Conservation (phyloP, 1,140 invertebrate species). For the Caenorhabditis latens region DNA sequence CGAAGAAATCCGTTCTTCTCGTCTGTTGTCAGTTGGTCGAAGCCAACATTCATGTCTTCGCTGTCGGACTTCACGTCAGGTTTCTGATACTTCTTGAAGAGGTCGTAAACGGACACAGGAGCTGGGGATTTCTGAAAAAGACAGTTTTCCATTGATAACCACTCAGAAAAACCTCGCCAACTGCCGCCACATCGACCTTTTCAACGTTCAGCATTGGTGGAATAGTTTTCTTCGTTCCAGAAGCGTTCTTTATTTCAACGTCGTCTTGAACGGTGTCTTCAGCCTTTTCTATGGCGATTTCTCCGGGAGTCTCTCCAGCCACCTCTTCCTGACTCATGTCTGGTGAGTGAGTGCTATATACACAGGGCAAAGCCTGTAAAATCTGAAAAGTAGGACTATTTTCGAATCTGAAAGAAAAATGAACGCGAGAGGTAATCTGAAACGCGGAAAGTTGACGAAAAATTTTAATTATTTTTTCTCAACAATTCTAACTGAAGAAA, state of each 20-base stretch:
- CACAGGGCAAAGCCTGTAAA: background rate
- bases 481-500: too few relatives aligned
- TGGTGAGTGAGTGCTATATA: slow-evolving; percentile 31
- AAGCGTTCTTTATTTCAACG: background rate
- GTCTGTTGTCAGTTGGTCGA: slow-evolving; percentile 13
- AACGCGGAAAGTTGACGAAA: too few relatives aligned
- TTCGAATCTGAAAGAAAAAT: background rate
- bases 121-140: slow-evolving; percentile 40
- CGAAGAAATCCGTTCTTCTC: slow-evolving; percentile 31
- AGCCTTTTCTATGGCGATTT: background rate
- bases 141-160: background rate
- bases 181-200: background rate
- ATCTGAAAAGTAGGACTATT: too few relatives aligned
- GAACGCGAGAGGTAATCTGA: too few relatives aligned
- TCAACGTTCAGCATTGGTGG: background rate
- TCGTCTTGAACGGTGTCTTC: background rate
- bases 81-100: slow-evolving; percentile 38
- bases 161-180: background rate
- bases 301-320: background rate
- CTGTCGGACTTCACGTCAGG: background rate
- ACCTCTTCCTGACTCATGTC: background rate
- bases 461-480: too few relatives aligned
- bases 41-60: slow-evolving; percentile 27
- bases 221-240: background rate
- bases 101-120: slow-evolving; percentile 7